phyloP scores from a whole-genome alignment of 2,797 vertebrate species.

The Cryptoblepharus egeriae region DNA sequence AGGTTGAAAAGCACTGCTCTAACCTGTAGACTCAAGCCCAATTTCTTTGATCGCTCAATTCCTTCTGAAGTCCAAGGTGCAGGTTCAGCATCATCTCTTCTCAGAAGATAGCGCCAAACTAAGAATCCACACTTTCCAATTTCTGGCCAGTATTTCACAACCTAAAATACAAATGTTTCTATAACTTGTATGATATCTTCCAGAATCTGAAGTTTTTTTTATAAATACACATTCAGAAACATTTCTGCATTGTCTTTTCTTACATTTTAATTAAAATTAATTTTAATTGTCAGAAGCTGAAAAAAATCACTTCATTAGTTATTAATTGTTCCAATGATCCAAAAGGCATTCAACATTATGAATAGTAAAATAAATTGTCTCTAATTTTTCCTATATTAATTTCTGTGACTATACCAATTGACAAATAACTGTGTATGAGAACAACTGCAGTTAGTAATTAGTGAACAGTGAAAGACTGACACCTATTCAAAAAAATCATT shows the following conservation, averaged over 20 bases:
- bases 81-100: slow-evolving; percentile 94
- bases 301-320: background rate
- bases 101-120: slow-evolving; percentile 96
- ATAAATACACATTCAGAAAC: background rate
- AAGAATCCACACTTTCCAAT: slow-evolving; percentile 98
- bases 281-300: slow-evolving; percentile 30
- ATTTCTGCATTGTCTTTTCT: too few relatives aligned
- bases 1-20: too few relatives aligned
- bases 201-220: slow-evolving; percentile 26
- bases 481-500: background rate
- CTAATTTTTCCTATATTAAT: too few relatives aligned
- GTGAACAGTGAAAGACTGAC: background rate
- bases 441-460: background rate
- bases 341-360: background rate
- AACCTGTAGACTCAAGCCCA: slow-evolving; percentile 94
- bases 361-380: background rate
- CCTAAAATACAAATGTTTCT: slow-evolving; percentile 77
- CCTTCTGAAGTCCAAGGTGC: slow-evolving; percentile 98
- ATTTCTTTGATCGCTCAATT: slow-evolving; percentile 90
- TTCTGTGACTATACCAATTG: background rate
- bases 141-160: slow-evolving; percentile 99
- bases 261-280: too few relatives aligned
- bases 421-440: background rate
- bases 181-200: slow-evolving; percentile 35
- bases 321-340: background rate